phyloP scores from a whole-genome alignment of 2,888 invertebrate genomes.

The Mesodorylaimus sp. region DNA sequence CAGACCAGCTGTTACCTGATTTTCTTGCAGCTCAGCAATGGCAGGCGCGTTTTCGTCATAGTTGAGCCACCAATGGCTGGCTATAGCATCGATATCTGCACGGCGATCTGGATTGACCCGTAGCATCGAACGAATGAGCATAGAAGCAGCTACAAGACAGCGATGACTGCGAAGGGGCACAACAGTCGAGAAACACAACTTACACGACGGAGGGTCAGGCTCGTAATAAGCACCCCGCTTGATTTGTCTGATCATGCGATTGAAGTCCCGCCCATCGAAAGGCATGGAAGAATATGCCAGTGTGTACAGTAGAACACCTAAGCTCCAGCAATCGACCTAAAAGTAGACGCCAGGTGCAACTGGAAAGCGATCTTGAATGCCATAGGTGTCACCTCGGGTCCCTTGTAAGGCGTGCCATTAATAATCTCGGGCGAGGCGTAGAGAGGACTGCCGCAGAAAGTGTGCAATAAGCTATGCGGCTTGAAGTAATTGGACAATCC shows the following conservation, averaged over 20 bases:
- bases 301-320: conserved; percentile 89
- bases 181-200: conserved; percentile 24
- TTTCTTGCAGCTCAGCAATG: conserved; percentile 28
- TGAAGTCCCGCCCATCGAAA: conserved; percentile 89
- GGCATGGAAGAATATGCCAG: conserved; percentile 97
- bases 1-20: conserved; percentile 19
- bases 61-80: conserved; percentile 93
- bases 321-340: conserved; percentile 51
- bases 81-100: conserved; percentile 79
- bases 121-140: conserved; percentile 78
- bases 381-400: conserved; percentile 59
- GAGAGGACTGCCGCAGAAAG: conserved; percentile 39
- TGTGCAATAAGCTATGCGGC: conserved; percentile 30
- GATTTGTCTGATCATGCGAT: conserved; percentile 83
- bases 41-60: conserved; percentile 25
- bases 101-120: conserved; percentile 72
- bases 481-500: conserved; percentile 78
- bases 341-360: neutral
- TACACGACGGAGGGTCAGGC: conserved; percentile 76
- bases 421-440: conserved; percentile 36
- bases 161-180: neutral
- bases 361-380: neutral
- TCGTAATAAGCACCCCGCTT: conserved; percentile 93
- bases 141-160: conserved; percentile 57
- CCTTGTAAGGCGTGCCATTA: conserved; percentile 45